Conservation (phyloP, 64 coral and sea anemone species). For the Hydrozoanthus tunicans region DNA sequence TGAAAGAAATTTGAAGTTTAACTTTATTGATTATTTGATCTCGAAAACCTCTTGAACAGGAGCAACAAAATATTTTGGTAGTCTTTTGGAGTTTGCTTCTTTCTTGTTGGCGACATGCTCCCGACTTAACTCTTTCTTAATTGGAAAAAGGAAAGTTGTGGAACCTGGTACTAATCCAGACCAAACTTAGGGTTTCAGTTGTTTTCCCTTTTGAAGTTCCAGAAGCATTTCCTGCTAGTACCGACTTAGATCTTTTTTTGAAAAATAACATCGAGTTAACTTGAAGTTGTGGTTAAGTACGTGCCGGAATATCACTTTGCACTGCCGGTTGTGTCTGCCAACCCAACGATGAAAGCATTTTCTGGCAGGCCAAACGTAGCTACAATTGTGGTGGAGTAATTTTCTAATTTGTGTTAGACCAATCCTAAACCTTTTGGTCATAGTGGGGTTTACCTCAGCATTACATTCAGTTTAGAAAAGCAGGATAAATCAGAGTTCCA, state of each 20-base stretch:
- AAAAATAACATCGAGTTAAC: neutral
- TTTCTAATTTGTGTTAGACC: neutral
- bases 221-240: constrained; percentile 22
- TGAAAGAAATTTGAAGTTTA: no score
- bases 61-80: no score
- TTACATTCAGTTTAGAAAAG: neutral
- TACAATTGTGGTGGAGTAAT: neutral
- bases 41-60: no score
- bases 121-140: neutral
- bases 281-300: constrained; percentile 20
- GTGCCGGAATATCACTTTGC: neutral
- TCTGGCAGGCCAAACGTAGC: neutral
- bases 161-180: neutral
- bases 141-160: neutral
- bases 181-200: neutral
- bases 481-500: neutral
- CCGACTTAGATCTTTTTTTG: neutral
- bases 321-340: neutral
- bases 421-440: neutral
- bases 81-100: no score
- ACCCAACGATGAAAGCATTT: constrained; percentile 4
- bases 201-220: neutral
- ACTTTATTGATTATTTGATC: no score
- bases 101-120: no score
- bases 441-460: neutral